Evolutionary conservation across 2,113 vertebrate species (phyloP).

Genomic region (Regulus satrapa): DNA sequence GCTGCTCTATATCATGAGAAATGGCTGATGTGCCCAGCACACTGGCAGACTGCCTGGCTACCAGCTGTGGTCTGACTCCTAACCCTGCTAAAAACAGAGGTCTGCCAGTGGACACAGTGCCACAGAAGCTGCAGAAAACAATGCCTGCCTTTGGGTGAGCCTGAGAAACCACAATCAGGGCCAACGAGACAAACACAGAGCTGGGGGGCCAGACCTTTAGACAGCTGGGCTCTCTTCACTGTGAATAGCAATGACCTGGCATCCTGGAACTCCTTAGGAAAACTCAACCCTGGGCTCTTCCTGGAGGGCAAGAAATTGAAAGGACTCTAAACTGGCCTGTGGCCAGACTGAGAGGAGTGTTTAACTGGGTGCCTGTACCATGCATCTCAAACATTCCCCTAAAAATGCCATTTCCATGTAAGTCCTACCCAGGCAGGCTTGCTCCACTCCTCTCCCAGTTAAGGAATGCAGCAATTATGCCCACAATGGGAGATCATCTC

Average conservation of each 20-base stretch:
- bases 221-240: not conserved
- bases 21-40: not conserved
- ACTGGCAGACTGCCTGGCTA: slow-evolving; percentile 60
- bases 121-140: not conserved
- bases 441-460: slow-evolving; percentile 28
- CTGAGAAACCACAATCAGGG: not conserved
- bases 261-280: not conserved
- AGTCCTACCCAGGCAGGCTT: slow-evolving; percentile 1
- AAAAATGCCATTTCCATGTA: slow-evolving; percentile 59
- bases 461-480: slow-evolving; percentile 43
- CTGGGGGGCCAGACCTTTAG: not conserved
- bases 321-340: not conserved
- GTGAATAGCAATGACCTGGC: not conserved
- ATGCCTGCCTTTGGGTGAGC: not conserved
- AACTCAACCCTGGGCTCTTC: not conserved
- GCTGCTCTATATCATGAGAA: slow-evolving; percentile 39
- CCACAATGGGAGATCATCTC: not conserved
- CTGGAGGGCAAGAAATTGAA: not conserved
- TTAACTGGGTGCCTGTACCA: slow-evolving; percentile 13
- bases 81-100: slow-evolving; percentile 48
- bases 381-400: slow-evolving; percentile 54
- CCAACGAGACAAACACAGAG: rapidly evolving
- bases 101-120: slow-evolving; percentile 22
- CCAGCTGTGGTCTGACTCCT: slow-evolving; percentile 52
- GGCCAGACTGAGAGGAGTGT: slow-evolving; percentile 11